Evolutionary conservation across 2,113 vertebrate genomes (phyloP).

Genomic region (Anser brachyrhynchus): DNA sequence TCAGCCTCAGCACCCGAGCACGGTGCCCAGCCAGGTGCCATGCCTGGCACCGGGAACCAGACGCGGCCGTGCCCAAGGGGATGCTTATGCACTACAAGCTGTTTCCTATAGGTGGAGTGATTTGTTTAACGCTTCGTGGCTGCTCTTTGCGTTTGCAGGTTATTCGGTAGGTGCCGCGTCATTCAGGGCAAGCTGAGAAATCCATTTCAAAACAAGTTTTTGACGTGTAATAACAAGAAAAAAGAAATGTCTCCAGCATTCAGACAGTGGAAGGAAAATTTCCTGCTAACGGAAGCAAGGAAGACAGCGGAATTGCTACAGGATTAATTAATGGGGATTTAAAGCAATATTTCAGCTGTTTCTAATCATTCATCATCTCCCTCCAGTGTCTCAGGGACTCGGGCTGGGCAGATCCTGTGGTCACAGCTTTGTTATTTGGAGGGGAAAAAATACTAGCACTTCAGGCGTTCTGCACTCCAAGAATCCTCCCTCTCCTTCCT

Average conservation of each 20-base stretch:
- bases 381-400: background rate
- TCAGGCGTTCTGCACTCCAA: background rate
- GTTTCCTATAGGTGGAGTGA: constrained; percentile 6
- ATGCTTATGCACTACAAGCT: background rate
- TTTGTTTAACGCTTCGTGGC: background rate
- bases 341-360: constrained; percentile 28
- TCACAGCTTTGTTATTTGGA: background rate
- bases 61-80: background rate
- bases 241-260: background rate
- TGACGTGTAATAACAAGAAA: background rate
- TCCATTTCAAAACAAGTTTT: background rate
- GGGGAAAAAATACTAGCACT: background rate
- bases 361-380: background rate
- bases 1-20: background rate
- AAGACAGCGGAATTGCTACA: constrained; percentile 3
- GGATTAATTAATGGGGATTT: background rate
- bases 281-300: constrained; percentile 17
- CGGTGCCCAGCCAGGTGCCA: background rate
- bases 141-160: background rate
- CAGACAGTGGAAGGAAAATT: background rate
- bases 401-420: background rate
- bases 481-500: background rate
- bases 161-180: background rate
- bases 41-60: background rate
- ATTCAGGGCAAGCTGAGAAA: background rate